phyloP scores from a whole-genome alignment of 2,888 invertebrate species.

The Acanthoscelides obtectus region DNA sequence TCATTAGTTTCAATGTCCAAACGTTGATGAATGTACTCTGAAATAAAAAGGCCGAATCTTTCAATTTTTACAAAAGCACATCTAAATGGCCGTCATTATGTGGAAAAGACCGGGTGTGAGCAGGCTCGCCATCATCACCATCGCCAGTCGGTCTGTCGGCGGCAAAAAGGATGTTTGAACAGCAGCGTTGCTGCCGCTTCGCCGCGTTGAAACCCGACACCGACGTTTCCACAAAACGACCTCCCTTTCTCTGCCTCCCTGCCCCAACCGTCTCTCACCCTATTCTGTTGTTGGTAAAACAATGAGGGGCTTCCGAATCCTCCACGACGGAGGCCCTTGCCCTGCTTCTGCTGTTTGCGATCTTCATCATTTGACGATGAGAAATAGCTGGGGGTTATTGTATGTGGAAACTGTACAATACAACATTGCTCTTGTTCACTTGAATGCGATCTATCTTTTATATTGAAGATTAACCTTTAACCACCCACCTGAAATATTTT shows the following conservation, averaged over 20 bases:
- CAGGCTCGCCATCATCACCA: background rate
- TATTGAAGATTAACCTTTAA: too few species aligned
- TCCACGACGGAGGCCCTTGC: conserved; percentile 2
- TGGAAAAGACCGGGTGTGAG: background rate
- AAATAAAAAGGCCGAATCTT: too few species aligned
- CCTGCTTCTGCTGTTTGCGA: background rate
- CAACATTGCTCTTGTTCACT: conserved; percentile 21
- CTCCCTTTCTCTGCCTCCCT: conserved; percentile 18
- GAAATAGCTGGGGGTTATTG: conserved; percentile 23
- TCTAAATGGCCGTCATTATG: conserved; percentile 1
- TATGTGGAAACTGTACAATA: conserved; percentile 31
- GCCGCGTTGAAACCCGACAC: conserved; percentile 32
- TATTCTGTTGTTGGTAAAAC: conserved; percentile 13
- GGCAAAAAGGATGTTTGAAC: conserved; percentile 23
- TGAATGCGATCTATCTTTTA: background rate
- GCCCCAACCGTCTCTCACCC: conserved; percentile 10
- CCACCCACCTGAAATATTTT: too few species aligned
- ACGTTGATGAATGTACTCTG: too few species aligned
- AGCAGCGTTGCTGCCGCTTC: conserved; percentile 18
- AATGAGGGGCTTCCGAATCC: conserved; percentile 14
- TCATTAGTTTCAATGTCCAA: too few species aligned
- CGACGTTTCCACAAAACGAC: conserved; percentile 22
- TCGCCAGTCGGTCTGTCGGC: conserved; percentile 4
- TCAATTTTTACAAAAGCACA: too few species aligned
- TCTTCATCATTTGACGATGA: background rate